phyloP scores from a whole-genome alignment of 2,888 invertebrate genomes.

The Rhamnusium bicolor region DNA sequence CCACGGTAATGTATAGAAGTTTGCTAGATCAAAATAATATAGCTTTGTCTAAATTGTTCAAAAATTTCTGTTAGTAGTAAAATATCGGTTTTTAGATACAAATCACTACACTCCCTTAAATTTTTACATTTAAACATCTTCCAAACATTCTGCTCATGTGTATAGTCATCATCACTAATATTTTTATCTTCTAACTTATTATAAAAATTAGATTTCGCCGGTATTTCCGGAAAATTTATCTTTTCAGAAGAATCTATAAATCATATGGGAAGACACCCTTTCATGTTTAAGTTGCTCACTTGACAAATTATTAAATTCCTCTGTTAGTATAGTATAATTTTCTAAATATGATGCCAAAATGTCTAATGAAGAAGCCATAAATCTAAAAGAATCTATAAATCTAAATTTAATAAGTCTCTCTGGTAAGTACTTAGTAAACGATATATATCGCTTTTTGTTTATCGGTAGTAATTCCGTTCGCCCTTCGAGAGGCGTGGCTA shows the following conservation, averaged over 20 bases:
- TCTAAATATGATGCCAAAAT: too few relatives aligned
- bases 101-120: slow-evolving; percentile 60
- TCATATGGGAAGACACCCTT: too few relatives aligned
- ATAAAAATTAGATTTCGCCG: too few relatives aligned
- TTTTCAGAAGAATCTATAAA: too few relatives aligned
- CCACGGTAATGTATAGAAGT: background rate
- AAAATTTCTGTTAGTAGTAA: slow-evolving; percentile 38
- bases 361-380: too few relatives aligned
- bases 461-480: background rate
- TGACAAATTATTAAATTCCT: too few relatives aligned
- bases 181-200: too few relatives aligned
- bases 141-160: slow-evolving; percentile 60
- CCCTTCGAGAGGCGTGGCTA: background rate
- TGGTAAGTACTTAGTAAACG: background rate
- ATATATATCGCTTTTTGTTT: slow-evolving; percentile 22
- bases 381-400: slow-evolving; percentile 21
- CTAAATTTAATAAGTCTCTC: background rate
- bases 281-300: too few relatives aligned
- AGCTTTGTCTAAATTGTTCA: background rate
- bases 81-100: slow-evolving; percentile 58
- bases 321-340: too few relatives aligned
- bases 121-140: slow-evolving; percentile 53
- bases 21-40: slow-evolving; percentile 1
- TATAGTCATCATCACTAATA: too few relatives aligned
- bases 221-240: too few relatives aligned